These are phyloP conservation scores for Ophioderma brevispina DNA, from an alignment of 35 echinoderm and acorn worm species.

Conservation along the genomic window DNA sequence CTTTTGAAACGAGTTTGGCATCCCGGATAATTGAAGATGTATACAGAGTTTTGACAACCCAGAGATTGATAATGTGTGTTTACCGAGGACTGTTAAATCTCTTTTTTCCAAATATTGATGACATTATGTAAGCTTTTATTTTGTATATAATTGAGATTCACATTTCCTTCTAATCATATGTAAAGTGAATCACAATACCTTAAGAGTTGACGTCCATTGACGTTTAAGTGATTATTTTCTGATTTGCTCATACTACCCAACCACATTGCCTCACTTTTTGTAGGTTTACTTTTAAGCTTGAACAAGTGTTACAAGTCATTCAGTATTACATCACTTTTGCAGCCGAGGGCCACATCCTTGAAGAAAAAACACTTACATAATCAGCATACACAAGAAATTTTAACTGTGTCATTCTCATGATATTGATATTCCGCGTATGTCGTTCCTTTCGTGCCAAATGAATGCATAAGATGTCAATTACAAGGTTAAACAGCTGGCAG, in stretches of 20 bases:
- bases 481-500: background rate
- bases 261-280: background rate
- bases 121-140: background rate
- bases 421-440: background rate
- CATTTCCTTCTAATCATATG: background rate
- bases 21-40: background rate
- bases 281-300: background rate
- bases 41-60: background rate
- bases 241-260: background rate
- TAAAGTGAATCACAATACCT: background rate
- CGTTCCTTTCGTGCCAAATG: background rate
- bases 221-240: background rate
- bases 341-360: background rate
- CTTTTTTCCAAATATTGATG: slow-evolving; percentile 5
- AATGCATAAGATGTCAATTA: background rate
- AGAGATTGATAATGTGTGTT: background rate
- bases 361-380: background rate
- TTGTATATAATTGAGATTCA: background rate
- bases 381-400: background rate
- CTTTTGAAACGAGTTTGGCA: background rate
- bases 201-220: background rate
- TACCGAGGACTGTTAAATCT: background rate
- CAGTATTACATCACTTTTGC: background rate
- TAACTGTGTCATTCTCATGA: background rate
- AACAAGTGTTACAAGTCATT: background rate